Evolutionary conservation across 2,888 invertebrate species (phyloP), one percentile per base, ranked within the genome.

Genomic region (Sphaerophoria rueppellii): DNA sequence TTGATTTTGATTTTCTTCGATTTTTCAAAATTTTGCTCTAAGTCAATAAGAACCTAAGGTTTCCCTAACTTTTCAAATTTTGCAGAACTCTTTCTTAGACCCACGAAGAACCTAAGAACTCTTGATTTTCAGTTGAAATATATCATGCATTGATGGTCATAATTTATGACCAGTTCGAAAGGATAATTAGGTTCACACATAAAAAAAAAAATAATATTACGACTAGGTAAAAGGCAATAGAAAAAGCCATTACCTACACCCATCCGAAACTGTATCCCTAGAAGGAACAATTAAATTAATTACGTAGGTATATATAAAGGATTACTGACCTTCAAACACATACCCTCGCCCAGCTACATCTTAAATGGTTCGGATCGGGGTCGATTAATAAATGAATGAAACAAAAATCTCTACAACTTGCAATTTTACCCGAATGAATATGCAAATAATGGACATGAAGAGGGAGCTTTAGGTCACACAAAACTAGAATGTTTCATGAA

Each of bases 201-300:
- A 48, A 67, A 37, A 65, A 43, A 43, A 43, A 43, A 5, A 43
- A 43, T 43, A n/a, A 65, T 65, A 63, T n/a, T n/a, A n/a, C n/a
- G n/a, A n/a, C n/a, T n/a, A n/a, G n/a, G 67, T 76, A 71, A 60
- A 81, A 81, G 54, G 57, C 70, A 43, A 81, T 40, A 65, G 63
- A 63, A 54, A 65, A 70, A 48, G 46, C 52, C 60, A 58, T 81
- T 71, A 81, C 71, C n/a, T n/a, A 71, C 54, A 65, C 81, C n/a
- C n/a, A 32, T 37, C 54, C 65, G 24, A 81, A 76, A 72, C 65
- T 76, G 52, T 67, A 71, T 81, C 76, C 75, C 81, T 81, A 71
- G 11, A 50, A 71, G 81, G 54, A 72, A 72, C 76, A 71, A 65
- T 65, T 76, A 76, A 81, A 81, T 81, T 81, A 81, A 81, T 81